Percentiles rank a stretch among this genome's conserved stretches.
Conservation (phyloP, 2,888 invertebrate species). For the Drosophila buzzatii region DNA sequence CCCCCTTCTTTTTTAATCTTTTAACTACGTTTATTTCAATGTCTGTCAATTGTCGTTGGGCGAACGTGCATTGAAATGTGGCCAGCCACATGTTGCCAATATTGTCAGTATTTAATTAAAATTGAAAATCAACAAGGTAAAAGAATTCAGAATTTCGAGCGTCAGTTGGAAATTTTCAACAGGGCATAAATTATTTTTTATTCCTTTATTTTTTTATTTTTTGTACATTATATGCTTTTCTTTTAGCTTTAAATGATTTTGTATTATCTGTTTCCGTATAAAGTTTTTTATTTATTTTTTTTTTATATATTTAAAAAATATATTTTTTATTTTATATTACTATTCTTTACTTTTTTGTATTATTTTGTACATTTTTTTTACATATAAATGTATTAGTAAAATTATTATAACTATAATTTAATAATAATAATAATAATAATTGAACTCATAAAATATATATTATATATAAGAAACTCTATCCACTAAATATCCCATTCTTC, state of each 20-base stretch:
- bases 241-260: too few species aligned
- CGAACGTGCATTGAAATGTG: slow-evolving; percentile 60
- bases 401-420: not conserved
- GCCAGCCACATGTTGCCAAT: slow-evolving; percentile 62
- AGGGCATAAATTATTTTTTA: not conserved
- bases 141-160: not conserved
- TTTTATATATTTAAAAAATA: too few species aligned
- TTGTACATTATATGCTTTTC: too few species aligned
- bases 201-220: too few species aligned
- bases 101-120: slow-evolving; percentile 67
- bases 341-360: too few species aligned
- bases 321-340: too few species aligned
- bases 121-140: not conserved
- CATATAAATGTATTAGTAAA: not conserved
- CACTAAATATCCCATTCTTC: not conserved
- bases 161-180: not conserved
- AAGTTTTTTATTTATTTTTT: too few species aligned
- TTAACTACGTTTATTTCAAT: slow-evolving; percentile 51
- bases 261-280: too few species aligned
- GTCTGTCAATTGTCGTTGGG: slow-evolving; percentile 59
- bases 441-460: not conserved
- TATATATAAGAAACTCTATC: not conserved
- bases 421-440: not conserved
- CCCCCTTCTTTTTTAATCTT: slow-evolving; percentile 21
- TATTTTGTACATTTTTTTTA: not conserved